Evolutionary conservation across 2,113 vertebrate genomes (phyloP).

Genomic region (Thinocorus orbignyianus): DNA sequence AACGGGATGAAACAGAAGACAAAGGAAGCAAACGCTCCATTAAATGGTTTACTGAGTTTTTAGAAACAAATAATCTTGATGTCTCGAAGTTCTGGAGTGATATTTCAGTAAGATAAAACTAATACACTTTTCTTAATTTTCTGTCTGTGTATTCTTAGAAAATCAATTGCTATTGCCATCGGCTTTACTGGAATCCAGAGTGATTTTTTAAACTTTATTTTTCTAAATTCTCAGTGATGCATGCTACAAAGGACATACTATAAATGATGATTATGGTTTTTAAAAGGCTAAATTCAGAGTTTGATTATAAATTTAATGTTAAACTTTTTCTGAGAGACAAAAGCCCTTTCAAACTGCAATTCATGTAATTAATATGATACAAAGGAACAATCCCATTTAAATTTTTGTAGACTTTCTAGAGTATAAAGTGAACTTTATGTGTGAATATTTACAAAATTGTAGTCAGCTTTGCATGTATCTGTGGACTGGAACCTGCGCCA

Average conservation of each 20-base stretch:
- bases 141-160: not conserved
- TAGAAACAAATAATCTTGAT: slow-evolving; percentile 91
- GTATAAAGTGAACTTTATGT: not conserved
- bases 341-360: not conserved
- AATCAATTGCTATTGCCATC: not conserved
- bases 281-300: not conserved
- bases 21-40: slow-evolving; percentile 98
- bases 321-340: not conserved
- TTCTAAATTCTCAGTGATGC: not conserved
- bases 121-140: not conserved
- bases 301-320: not conserved
- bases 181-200: not conserved
- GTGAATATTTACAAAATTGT: not conserved
- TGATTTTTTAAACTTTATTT: not conserved
- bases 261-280: not conserved
- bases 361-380: not conserved
- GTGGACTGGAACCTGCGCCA: not conserved
- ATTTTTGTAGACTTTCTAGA: not conserved
- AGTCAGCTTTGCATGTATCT: not conserved
- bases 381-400: not conserved
- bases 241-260: not conserved
- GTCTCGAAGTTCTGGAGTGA: slow-evolving; percentile 97
- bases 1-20: slow-evolving; percentile 92
- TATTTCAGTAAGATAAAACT: slow-evolving; percentile 88
- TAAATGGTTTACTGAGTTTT: slow-evolving; percentile 97